Evolutionary conservation across 2,888 invertebrate genomes (phyloP), one percentile per base, ranked within the genome.

Genomic region (Matsumyia berberina): DNA sequence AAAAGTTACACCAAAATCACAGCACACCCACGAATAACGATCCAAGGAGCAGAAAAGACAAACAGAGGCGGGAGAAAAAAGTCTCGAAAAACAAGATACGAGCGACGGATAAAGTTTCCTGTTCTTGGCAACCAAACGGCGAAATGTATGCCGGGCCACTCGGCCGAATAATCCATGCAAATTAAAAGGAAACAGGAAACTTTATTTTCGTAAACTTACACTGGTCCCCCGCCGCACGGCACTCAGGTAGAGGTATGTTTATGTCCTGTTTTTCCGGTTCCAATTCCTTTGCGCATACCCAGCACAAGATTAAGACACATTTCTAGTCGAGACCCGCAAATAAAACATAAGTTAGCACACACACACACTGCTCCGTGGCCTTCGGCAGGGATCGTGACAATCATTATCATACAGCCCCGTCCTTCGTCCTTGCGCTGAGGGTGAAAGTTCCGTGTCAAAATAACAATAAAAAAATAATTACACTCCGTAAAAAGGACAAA

Each of bases 381-480:
- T 49, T 69, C 55, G n/a, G 62, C 33, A 11, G 44, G 70, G 46
- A 60, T 66, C 77, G 82, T 77, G 82, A 57, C 82, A 72, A 44
- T 82, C 77, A 82, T 82, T 77, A 77, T 77, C 77, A 72, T 82
- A 64, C 17, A 42, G 37, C 12, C 29, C n/a, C 12, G 17, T 15
- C 44, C 24, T 24, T 24, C n/a, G n/a, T n/a, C 31, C 44, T 29
- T 57, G 51, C 17, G 11, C 15, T 51, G 42, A 53, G 44, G 24
- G 37, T 69, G 49, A 74, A 80, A 67, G 37, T 72, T 72, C 51
- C 70, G 77, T 77, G 77, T 77, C 82, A 77, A 77, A 82, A 72
- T 77, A 60, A 42, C 60, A 72, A 82, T 82, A 77, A 82, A 72
- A 82, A 77, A 77, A 77, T 82, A 82, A 82, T 82, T 82, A 82